Conservation (phyloP, 2,113 vertebrate genomes). For the Delphinus delphis region DNA sequence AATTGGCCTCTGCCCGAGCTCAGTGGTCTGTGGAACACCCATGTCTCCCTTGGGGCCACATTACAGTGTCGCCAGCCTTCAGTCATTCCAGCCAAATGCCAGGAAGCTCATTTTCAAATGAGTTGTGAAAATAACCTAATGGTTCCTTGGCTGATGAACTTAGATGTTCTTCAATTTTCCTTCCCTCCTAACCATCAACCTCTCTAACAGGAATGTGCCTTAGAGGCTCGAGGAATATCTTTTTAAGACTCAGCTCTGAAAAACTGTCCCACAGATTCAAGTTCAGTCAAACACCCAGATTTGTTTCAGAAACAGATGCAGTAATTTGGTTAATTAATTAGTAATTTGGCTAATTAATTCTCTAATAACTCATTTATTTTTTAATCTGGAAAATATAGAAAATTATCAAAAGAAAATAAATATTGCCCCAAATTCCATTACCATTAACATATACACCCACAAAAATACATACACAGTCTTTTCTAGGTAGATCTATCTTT, state of each 20-base stretch:
- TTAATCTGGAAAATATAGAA: background rate
- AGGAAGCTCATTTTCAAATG: background rate
- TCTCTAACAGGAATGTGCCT: background rate
- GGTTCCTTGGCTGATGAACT: background rate
- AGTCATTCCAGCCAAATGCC: background rate
- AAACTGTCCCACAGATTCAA: background rate
- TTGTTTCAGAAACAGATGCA: background rate
- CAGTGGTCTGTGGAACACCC: background rate
- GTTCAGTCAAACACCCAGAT: background rate
- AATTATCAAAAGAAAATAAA: constrained; percentile 18
- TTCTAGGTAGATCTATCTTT: background rate
- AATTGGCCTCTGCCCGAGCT: background rate
- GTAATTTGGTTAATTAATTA: background rate
- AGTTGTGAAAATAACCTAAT: background rate
- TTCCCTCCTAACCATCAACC: background rate
- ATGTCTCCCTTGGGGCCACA: background rate
- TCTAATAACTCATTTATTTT: background rate
- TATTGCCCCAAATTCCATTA: background rate
- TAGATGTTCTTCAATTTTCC: background rate
- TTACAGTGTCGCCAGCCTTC: background rate
- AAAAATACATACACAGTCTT: background rate
- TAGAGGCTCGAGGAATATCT: background rate
- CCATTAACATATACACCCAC: background rate
- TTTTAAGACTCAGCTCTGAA: background rate
- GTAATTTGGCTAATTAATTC: background rate